Percentiles rank a stretch among this genome's conserved stretches.
phyloP scores from a whole-genome alignment of 2,797 vertebrate genomes.

The Myiotriccus ornatus region DNA sequence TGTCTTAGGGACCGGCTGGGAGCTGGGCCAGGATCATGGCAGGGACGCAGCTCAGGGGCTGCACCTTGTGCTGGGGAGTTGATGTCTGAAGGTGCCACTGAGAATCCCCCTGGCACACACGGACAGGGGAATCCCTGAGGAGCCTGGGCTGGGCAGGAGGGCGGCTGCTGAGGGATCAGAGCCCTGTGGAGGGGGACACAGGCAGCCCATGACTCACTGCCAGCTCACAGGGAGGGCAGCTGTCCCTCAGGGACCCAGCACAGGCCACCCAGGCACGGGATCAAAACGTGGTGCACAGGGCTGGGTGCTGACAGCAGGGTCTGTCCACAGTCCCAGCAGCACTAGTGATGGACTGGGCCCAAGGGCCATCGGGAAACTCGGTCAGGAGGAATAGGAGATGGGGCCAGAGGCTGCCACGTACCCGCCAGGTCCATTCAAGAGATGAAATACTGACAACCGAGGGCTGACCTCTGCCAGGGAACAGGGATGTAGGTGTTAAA shows the following conservation, averaged over 20 bases:
- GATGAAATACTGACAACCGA: not conserved
- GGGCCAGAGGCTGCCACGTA: not conserved
- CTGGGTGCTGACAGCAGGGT: not conserved
- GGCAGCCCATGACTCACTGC: not conserved
- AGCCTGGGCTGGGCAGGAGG: not conserved
- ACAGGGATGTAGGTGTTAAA: not conserved
- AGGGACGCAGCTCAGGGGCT: not conserved
- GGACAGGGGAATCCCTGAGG: not conserved
- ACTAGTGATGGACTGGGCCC: not conserved
- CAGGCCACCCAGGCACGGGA: not conserved
- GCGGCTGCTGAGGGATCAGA: not conserved
- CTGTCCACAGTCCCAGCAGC: not conserved
- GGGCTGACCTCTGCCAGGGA: not conserved
- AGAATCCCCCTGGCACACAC: fast-evolving
- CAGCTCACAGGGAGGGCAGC: not conserved
- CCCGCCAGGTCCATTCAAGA: too few species aligned
- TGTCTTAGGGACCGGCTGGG: not conserved
- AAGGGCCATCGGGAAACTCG: too few species aligned
- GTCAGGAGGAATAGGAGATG: not conserved
- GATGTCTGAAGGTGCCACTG: not conserved
- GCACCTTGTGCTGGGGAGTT: too few species aligned
- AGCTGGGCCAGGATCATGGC: not conserved
- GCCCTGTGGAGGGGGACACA: not conserved
- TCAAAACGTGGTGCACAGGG: not conserved
- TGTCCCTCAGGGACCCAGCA: not conserved